phyloP scores from a whole-genome alignment of 2,797 vertebrate genomes.

The Cynodonichthys magdalenae region DNA sequence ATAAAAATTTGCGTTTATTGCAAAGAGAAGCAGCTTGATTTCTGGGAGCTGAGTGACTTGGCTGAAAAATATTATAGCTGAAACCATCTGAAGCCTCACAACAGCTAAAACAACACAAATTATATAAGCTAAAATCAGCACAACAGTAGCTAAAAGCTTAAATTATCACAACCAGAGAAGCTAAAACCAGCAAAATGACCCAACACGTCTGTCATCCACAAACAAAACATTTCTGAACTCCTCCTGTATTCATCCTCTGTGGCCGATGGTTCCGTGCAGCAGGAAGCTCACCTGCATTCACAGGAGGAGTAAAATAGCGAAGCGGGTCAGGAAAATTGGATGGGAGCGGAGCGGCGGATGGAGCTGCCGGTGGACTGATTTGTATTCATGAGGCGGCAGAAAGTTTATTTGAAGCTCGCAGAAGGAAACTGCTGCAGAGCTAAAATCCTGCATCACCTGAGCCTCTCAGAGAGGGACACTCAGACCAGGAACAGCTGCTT shows the following conservation, averaged over 20 bases:
- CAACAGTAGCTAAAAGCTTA: too few relatives aligned
- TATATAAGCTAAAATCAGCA: too few relatives aligned
- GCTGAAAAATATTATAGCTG: too few relatives aligned
- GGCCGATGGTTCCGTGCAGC: constrained; percentile 18
- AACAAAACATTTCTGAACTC: background rate
- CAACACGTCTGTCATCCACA: background rate
- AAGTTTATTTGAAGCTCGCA: constrained; percentile 32
- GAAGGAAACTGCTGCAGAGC: constrained; percentile 6
- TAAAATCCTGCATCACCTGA: constrained; percentile 4
- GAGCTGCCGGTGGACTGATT: constrained; percentile 19
- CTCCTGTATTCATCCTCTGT: constrained; percentile 1
- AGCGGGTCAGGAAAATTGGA: constrained; percentile 36
- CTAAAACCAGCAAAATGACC: background rate
- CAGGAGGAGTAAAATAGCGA: constrained; percentile 34
- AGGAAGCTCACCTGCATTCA: constrained; percentile 21
- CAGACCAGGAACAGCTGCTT: too few relatives aligned
- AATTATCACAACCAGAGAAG: too few relatives aligned
- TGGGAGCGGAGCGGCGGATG: constrained; percentile 10
- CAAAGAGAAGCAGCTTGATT: too few relatives aligned
- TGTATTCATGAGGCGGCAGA: constrained; percentile 44
- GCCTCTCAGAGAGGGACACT: too few relatives aligned
- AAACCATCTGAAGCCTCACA: too few relatives aligned
- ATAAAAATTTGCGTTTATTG: too few relatives aligned
- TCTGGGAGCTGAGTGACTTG: too few relatives aligned
- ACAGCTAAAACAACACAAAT: too few relatives aligned